phyloP scores from a whole-genome alignment of 1,140 invertebrate species.

The Drosophila ananassae region DNA sequence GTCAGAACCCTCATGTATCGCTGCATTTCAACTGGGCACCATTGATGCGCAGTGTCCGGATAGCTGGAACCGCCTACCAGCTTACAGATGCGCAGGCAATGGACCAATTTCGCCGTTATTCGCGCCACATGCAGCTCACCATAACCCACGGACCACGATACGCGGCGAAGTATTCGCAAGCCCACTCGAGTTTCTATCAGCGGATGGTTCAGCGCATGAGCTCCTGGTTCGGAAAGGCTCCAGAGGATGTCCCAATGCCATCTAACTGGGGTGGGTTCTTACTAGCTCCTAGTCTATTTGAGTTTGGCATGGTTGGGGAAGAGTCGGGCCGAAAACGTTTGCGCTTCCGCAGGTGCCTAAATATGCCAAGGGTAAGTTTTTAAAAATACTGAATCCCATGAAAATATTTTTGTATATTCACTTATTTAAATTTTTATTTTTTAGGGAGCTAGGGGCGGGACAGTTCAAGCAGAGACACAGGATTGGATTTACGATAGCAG shows the following conservation, averaged over 20 bases:
- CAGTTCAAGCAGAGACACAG: conserved; percentile 32
- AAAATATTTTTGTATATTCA: no score
- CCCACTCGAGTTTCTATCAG: neutral
- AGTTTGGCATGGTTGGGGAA: conserved; percentile 30
- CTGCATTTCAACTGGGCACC: conserved; percentile 95
- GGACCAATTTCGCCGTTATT: conserved; percentile 49
- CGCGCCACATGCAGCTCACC: conserved; percentile 43
- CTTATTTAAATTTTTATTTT: neutral
- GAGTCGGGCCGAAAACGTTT: conserved; percentile 25
- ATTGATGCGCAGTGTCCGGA: conserved; percentile 91
- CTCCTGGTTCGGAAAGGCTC: conserved; percentile 1
- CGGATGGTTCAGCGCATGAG: neutral
- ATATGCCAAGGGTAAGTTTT: conserved; percentile 43
- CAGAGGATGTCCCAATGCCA: conserved; percentile 30
- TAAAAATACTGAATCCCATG: no score
- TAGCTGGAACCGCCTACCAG: conserved; percentile 90
- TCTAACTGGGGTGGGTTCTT: conserved; percentile 57
- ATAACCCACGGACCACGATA: conserved; percentile 35
- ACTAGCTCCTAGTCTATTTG: conserved; percentile 43
- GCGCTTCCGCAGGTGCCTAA: conserved; percentile 49
- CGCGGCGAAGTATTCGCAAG: conserved; percentile 2
- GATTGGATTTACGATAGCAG: conserved; percentile 58
- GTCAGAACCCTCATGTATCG: conserved; percentile 92
- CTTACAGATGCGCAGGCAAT: conserved; percentile 31
- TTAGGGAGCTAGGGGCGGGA: conserved; percentile 32